Evolutionary conservation across 53 echinoderm and acorn worm genomes (phyloP).

Genomic region (Antedon mediterranea): DNA sequence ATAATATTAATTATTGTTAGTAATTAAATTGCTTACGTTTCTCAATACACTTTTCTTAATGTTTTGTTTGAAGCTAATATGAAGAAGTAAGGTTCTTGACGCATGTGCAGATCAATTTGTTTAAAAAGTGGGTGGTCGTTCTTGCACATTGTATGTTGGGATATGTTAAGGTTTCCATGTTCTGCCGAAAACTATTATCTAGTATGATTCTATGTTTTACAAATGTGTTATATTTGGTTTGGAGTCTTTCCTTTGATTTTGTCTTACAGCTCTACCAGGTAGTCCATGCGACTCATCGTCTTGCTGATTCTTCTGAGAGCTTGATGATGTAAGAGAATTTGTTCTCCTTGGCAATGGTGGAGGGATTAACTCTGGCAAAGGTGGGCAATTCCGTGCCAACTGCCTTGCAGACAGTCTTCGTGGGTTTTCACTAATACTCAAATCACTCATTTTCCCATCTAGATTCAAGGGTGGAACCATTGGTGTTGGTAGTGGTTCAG

Average conservation of each 20-base stretch:
- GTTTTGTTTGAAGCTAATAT: too few relatives aligned
- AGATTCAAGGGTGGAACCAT: neutral
- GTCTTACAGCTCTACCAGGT: neutral
- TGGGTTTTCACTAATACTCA: neutral
- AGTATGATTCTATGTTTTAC: neutral
- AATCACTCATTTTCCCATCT: neutral
- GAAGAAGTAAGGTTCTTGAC: too few relatives aligned
- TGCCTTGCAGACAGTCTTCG: neutral
- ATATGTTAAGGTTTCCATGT: too few relatives aligned
- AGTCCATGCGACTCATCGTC: neutral
- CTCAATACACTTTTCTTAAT: too few relatives aligned
- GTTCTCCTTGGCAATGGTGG: neutral
- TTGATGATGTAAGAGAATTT: neutral
- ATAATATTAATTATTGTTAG: too few relatives aligned
- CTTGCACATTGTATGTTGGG: too few relatives aligned
- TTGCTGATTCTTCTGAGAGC: neutral
- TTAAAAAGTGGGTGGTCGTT: too few relatives aligned
- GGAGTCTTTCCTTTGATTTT: neutral
- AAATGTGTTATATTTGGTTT: neutral
- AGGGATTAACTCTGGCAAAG: neutral
- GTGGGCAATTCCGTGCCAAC: neutral
- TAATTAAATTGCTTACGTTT: too few relatives aligned
- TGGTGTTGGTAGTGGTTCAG: neutral
- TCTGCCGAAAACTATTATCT: too few relatives aligned
- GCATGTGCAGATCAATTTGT: too few relatives aligned